phyloP scores from a whole-genome alignment of 2,797 vertebrate genomes.

The Macropus fuliginosus region DNA sequence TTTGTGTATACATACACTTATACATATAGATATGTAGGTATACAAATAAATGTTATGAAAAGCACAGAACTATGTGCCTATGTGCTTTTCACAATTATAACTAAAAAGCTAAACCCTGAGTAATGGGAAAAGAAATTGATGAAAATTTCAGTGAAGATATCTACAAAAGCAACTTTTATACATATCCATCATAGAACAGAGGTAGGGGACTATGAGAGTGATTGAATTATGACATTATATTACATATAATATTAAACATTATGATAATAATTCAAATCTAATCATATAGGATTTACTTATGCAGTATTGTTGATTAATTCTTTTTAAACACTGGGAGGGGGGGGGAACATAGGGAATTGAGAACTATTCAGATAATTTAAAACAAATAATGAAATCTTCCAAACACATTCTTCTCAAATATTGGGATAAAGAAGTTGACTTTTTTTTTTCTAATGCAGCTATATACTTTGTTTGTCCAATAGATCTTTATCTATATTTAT shows the following conservation, averaged over 20 bases:
- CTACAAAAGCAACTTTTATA: background rate
- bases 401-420: background rate
- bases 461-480: background rate
- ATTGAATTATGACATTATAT: too few species aligned
- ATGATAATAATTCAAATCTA: background rate
- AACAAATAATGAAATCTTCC: background rate
- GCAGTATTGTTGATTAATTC: background rate
- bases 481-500: background rate
- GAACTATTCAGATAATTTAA: background rate
- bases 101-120: background rate
- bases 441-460: background rate
- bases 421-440: background rate
- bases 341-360: background rate
- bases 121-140: background rate
- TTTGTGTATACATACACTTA: too few species aligned
- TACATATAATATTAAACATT: background rate
- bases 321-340: too few species aligned
- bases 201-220: too few species aligned
- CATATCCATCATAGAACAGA: background rate
- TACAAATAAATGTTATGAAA: background rate
- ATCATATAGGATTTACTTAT: background rate
- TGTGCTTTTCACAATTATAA: background rate
- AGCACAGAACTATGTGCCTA: background rate
- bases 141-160: background rate
- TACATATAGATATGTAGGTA: too few species aligned